Percentiles rank a stretch among this genome's conserved stretches.
Conservation (phyloP, 2,888 invertebrate species). For the Tipula lateralis region DNA sequence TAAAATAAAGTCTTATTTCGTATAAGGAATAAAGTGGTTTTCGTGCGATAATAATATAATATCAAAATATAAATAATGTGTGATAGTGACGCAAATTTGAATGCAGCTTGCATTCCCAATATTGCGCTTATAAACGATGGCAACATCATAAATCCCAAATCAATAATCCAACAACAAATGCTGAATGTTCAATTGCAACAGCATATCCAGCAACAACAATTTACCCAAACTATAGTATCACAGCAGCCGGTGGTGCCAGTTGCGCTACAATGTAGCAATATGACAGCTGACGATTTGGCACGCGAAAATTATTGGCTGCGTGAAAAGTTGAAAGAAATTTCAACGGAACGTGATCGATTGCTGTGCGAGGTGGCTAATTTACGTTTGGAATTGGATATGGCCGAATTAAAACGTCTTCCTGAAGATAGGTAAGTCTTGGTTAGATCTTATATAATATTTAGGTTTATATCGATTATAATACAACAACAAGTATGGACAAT, state of each 20-base stretch:
- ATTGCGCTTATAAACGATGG: background rate
- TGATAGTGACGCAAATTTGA: background rate
- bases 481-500: too few relatives aligned
- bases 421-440: slow-evolving; percentile 43
- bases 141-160: slow-evolving; percentile 51
- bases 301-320: slow-evolving; percentile 44
- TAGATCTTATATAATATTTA: too few relatives aligned
- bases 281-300: slow-evolving; percentile 44
- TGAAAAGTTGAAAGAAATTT: slow-evolving; percentile 44
- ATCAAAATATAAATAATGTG: background rate
- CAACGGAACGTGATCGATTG: slow-evolving; percentile 45
- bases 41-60: too few relatives aligned
- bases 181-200: slow-evolving; percentile 33
- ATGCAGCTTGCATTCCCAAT: slow-evolving; percentile 5
- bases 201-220: slow-evolving; percentile 19
- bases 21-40: background rate
- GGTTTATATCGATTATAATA: too few relatives aligned
- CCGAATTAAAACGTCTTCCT: slow-evolving; percentile 46
- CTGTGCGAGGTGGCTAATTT: slow-evolving; percentile 47
- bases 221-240: background rate
- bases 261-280: background rate
- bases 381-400: slow-evolving; percentile 48
- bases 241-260: background rate
- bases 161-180: slow-evolving; percentile 35
- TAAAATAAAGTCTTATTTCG: background rate